Evolutionary conservation across 2,113 vertebrate genomes (phyloP), one percentile per base, ranked within the genome.

Genomic region (Murina feae): DNA sequence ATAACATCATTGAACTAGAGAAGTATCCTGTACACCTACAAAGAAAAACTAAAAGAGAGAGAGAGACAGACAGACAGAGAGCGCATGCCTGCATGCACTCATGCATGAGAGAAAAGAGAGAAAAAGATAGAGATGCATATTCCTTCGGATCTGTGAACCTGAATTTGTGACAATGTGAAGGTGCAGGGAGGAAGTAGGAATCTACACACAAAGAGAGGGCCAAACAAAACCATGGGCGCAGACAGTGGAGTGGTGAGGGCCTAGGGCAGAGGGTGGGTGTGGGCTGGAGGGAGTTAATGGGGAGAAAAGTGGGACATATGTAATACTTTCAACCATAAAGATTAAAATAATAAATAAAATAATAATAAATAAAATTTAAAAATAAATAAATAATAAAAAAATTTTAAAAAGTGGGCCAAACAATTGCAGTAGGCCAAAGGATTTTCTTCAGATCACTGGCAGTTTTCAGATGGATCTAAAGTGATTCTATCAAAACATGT

Each of bases 401-500:
- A n/a, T n/a, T n/a, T 60, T 60, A 0, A 28, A 60, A 60, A 6
- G 12, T 23, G 8, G 30, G 44, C 37, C 51, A 32, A 47, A 37
- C 2, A 30, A 83, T 53, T 55, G 28, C 39, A 76, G 58, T 6
- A 82, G 51, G 37, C 49, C 71, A 68, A 37, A 66, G 58, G 58
- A 53, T 35, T 47, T 79, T 84, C 12, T 51, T 93, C 84, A 74
- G 6, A 76, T 75, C 69, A 14, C 17, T 71, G 91, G 39, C 89
- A 92, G 49, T 44, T 90, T 90, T 86, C 86, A 87, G 44, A 51
- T 37, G 63, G 66, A 76, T 65, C 49, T 65, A 47, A 63, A 87
- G n/a, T 6, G n/a, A 95, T 74, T 89, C 21, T 51, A 72, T 83
- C 82, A 89, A 86, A 96, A 76, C 63, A 75, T 3, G 21, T 83